Conservation (phyloP, 2,888 invertebrate genomes). For the Chrysotoxum bicinctum region DNA sequence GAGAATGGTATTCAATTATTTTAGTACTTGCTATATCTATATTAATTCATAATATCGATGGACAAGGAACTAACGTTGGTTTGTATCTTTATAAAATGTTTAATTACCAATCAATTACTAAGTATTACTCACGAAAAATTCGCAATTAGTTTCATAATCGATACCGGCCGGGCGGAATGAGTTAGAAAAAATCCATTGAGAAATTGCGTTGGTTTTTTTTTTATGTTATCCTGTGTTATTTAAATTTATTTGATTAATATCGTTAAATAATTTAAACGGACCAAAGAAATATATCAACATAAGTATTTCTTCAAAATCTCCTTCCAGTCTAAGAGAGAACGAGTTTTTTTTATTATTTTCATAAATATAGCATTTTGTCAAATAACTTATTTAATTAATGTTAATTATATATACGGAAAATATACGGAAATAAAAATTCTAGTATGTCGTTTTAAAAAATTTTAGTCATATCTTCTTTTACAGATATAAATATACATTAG, state of each 20-base stretch:
- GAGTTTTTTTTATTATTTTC: no score
- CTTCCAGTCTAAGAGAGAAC: no score
- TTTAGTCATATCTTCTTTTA: no score
- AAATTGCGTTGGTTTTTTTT: neutral
- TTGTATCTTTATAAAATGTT: conserved; percentile 15
- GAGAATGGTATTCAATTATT: neutral
- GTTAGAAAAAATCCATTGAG: neutral
- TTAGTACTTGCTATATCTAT: neutral
- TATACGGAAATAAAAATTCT: no score
- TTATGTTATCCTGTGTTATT: neutral
- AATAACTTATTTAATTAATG: no score
- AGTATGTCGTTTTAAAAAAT: no score
- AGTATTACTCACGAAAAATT: neutral
- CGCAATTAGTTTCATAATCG: neutral
- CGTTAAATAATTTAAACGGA: neutral
- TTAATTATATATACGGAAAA: no score
- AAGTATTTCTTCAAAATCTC: no score
- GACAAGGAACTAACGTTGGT: conserved; percentile 59
- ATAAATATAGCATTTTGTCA: no score
- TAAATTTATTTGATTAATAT: neutral
- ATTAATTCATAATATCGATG: conserved; percentile 15
- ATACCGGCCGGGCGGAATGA: neutral
- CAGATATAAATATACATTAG: no score
- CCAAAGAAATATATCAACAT: no score
- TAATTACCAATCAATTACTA: neutral